Percentiles rank a stretch among this genome's conserved stretches.
These are phyloP conservation scores for Xestia rhomboidea DNA, from an alignment of 2,888 invertebrate species.

Conservation along the genomic window DNA sequence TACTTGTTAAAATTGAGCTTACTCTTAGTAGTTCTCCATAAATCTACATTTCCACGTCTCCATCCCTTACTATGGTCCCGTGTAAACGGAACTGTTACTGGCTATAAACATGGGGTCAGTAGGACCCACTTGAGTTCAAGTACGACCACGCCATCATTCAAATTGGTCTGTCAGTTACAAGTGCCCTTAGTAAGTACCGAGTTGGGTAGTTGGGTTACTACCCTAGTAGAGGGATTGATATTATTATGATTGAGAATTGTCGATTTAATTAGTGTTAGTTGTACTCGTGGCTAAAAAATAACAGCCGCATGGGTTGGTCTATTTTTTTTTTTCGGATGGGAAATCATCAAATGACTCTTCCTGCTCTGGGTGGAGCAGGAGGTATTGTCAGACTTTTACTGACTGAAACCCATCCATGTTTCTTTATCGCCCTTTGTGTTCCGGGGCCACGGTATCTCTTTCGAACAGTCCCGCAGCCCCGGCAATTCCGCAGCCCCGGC, in stretches of 20 bases:
- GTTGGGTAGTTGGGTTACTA: constrained; percentile 10
- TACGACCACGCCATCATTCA: constrained; percentile 44
- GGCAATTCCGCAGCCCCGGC: too few relatives aligned
- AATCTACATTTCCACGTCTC: constrained; percentile 23
- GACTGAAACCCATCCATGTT: too few relatives aligned
- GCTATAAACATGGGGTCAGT: constrained; percentile 43
- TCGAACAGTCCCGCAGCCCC: too few relatives aligned
- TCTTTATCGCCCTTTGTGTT: too few relatives aligned
- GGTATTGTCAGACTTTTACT: too few relatives aligned
- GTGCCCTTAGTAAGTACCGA: constrained; percentile 24
- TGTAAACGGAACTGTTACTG: constrained; percentile 44
- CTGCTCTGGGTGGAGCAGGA: too few relatives aligned
- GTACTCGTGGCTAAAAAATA: background rate
- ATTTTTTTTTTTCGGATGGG: too few relatives aligned
- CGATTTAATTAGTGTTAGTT: background rate
- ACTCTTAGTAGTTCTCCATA: background rate
- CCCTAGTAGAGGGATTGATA: constrained; percentile 2
- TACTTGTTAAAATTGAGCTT: background rate
- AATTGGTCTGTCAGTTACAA: constrained; percentile 49
- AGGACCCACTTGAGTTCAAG: constrained; percentile 42
- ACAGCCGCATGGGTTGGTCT: background rate
- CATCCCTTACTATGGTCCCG: constrained; percentile 6
- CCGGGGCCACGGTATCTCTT: too few relatives aligned
- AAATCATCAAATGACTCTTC: too few relatives aligned
- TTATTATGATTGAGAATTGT: constrained; percentile 9